Evolutionary conservation across 2,113 vertebrate species (phyloP), one percentile per base, ranked within the genome.

Genomic region (Anser cygnoides): DNA sequence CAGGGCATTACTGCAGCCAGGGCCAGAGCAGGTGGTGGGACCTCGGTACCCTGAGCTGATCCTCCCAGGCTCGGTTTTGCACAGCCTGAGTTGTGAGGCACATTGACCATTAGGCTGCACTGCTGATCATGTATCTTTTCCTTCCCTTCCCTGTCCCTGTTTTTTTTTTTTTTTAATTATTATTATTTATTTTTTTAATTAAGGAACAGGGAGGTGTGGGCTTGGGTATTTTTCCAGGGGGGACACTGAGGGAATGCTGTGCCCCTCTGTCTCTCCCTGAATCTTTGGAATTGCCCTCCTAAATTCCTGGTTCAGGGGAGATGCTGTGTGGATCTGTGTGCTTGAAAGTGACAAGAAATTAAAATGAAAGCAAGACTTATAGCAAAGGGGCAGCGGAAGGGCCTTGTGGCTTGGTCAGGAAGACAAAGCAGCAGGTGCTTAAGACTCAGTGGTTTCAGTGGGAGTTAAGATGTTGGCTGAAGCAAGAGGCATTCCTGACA

Each of bases 31-130:
- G 25, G 25, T 31, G 59, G 19, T 0, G 2, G 57, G 25, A 46
- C 62, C 14, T 11, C 1, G 0, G 31, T 13, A 10, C 37, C 8
- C 7, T 0, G 12, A 21, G 59, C 0, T 1, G 2, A 4, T 18
- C 23, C 10, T 20, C 23, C 11, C 11, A 1, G 33, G 9, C 55
- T 59, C 13, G n/a, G 11, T 6, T 37, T 23, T 52, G 43, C 26
- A 37, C 22, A 0, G 0, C 41, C 29, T 0, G 0, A 16, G 33
- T 2, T 28, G 35, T n/a, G 52, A 20, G 0, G 2, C 2, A 1
- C 3, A 7, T 15, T 57, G 57, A 25, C 62, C 61, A 1, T 35
- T 6, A 26, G 74, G 57, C 58, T 88, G 83, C 67, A 39, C 63
- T 83, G 80, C 65, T 59, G 58, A 22, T 44, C 75, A 1, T 0